phyloP scores from a whole-genome alignment of 2,888 invertebrate species.

The Watsonalla cultraria region DNA sequence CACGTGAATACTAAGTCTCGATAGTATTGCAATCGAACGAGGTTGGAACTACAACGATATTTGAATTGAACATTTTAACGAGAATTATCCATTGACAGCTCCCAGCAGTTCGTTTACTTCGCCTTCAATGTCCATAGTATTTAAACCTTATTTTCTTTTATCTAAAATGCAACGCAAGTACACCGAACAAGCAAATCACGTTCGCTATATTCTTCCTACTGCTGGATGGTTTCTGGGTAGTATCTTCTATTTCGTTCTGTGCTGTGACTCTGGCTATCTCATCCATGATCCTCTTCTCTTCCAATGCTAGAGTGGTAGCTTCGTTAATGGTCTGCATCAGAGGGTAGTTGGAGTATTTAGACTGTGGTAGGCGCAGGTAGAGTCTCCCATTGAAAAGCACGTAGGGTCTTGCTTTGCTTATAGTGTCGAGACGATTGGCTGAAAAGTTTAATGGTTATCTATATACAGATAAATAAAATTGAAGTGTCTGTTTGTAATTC shows the following conservation, averaged over 20 bases:
- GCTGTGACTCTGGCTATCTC: constrained; percentile 64
- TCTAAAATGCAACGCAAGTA: neutral
- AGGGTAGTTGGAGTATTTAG: constrained; percentile 78
- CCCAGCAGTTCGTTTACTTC: no score
- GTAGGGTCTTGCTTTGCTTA: constrained; percentile 50
- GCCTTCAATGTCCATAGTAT: no score
- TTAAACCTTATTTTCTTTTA: no score
- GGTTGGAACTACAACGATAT: no score
- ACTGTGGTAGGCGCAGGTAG: constrained; percentile 48
- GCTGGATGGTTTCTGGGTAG: neutral
- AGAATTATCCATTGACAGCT: no score
- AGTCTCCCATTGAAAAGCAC: constrained; percentile 46
- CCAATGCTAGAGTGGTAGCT: constrained; percentile 77
- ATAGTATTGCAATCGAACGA: no score
- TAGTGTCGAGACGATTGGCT: constrained; percentile 33
- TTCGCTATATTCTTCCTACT: neutral
- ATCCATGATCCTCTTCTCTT: constrained; percentile 71
- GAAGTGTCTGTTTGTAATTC: no score
- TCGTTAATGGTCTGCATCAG: constrained; percentile 86
- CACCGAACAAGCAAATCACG: neutral
- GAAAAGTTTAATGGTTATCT: constrained; percentile 4
- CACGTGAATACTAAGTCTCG: no score
- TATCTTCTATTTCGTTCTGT: constrained; percentile 48
- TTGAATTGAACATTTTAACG: no score
- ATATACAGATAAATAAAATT: neutral